Evolutionary conservation across 2,113 vertebrate genomes (phyloP).

Genomic region (Albula goreensis): DNA sequence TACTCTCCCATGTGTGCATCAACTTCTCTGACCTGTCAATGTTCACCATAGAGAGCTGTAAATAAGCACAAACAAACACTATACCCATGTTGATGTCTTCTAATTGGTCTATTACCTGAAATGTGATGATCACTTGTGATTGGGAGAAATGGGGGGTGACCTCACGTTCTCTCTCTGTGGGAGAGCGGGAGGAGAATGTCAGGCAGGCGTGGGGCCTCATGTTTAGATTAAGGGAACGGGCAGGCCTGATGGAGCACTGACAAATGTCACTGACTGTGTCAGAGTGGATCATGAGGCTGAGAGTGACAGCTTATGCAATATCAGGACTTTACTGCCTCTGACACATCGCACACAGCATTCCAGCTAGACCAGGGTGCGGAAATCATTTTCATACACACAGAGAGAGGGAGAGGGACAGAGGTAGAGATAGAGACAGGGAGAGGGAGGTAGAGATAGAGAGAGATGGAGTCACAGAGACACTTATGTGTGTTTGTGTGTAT

Average conservation of each 20-base stretch:
- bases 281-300: neutral
- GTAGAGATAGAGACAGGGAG: neutral
- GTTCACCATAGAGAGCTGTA: neutral
- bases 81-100: neutral
- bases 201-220: neutral
- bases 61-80: neutral
- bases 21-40: neutral
- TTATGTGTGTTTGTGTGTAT: neutral
- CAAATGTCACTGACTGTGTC: constrained; percentile 43
- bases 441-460: too few relatives aligned
- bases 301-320: constrained; percentile 25
- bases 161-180: neutral
- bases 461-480: too few relatives aligned
- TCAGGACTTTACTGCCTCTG: constrained; percentile 1
- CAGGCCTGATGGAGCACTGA: constrained; percentile 32
- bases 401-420: neutral
- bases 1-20: neutral
- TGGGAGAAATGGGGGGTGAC: neutral
- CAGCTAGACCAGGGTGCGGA: neutral
- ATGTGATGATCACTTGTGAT: neutral
- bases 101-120: neutral
- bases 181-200: constrained; percentile 11
- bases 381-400: neutral
- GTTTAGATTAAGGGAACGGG: constrained; percentile 3
- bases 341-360: neutral